Conservation (phyloP, 1,140 invertebrate genomes). For the Hesperophylax magnus region DNA sequence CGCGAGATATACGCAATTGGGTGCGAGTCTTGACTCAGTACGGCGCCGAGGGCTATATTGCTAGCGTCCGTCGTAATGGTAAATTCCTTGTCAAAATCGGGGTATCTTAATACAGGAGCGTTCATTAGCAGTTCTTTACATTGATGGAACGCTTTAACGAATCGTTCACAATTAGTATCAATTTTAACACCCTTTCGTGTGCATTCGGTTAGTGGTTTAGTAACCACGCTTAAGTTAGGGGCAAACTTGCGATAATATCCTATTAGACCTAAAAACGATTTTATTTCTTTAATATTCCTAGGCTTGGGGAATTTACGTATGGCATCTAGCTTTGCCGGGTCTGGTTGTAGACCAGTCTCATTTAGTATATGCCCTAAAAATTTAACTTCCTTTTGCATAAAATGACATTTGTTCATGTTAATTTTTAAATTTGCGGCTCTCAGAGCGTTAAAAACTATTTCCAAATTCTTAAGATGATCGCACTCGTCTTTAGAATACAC, state of each 20-base stretch:
- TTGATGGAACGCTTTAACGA: too few relatives aligned
- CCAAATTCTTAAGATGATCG: not conserved
- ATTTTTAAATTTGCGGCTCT: constrained; percentile 1
- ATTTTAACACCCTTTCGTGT: too few relatives aligned
- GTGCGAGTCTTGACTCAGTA: too few relatives aligned
- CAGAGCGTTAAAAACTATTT: not conserved
- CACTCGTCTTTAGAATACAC: not conserved
- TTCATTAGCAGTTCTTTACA: too few relatives aligned
- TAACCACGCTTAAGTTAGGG: not conserved
- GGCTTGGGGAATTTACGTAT: not conserved
- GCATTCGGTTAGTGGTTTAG: too few relatives aligned
- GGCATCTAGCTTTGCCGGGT: not conserved
- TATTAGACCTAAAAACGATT: not conserved
- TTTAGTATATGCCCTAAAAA: constrained; percentile 7
- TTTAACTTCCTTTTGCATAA: not conserved
- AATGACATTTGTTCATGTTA: not conserved
- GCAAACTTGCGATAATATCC: constrained; percentile 4
- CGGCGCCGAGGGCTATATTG: too few relatives aligned
- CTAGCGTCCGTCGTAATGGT: too few relatives aligned
- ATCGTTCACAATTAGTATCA: too few relatives aligned
- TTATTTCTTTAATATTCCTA: constrained; percentile 12
- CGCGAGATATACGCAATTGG: not conserved
- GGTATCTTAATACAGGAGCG: too few relatives aligned
- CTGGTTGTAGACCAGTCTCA: not conserved
- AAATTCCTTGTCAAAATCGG: too few relatives aligned